Percentiles rank a stretch among this genome's conserved stretches.
Evolutionary conservation across 2,888 invertebrate species (phyloP).

Genomic region (Amphipoea oculea): DNA sequence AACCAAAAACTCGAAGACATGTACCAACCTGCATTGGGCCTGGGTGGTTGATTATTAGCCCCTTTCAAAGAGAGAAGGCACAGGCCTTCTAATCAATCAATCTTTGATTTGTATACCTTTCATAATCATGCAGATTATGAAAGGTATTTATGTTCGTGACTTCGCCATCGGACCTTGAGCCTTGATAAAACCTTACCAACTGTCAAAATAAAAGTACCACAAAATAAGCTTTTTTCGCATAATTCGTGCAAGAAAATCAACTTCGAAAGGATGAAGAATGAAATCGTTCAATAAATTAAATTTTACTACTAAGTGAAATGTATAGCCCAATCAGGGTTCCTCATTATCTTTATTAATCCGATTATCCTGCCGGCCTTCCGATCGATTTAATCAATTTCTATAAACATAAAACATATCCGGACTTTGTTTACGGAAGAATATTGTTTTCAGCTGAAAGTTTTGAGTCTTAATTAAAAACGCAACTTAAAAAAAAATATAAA

Average conservation of each 20-base stretch:
- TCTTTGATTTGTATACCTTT: no score
- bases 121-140: no score
- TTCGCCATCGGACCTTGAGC: no score
- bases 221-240: background rate
- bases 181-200: no score
- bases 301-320: slow-evolving; percentile 20
- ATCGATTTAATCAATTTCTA: slow-evolving; percentile 39
- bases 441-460: slow-evolving; percentile 10
- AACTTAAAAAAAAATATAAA: background rate
- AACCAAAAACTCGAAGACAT: no score
- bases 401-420: slow-evolving; percentile 30
- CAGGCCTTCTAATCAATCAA: no score
- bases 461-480: background rate
- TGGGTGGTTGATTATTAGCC: no score
- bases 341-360: slow-evolving; percentile 58
- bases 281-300: slow-evolving; percentile 18
- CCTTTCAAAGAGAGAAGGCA: no score
- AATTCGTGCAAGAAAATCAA: background rate
- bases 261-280: background rate
- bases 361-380: slow-evolving; percentile 35
- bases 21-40: no score
- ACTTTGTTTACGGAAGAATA: slow-evolving; percentile 6
- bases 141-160: no score
- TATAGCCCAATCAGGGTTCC: slow-evolving; percentile 41
- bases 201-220: no score